Evolutionary conservation across 2,797 vertebrate genomes (phyloP), one percentile per base, ranked within the genome.

Genomic region (Ispidina picta): DNA sequence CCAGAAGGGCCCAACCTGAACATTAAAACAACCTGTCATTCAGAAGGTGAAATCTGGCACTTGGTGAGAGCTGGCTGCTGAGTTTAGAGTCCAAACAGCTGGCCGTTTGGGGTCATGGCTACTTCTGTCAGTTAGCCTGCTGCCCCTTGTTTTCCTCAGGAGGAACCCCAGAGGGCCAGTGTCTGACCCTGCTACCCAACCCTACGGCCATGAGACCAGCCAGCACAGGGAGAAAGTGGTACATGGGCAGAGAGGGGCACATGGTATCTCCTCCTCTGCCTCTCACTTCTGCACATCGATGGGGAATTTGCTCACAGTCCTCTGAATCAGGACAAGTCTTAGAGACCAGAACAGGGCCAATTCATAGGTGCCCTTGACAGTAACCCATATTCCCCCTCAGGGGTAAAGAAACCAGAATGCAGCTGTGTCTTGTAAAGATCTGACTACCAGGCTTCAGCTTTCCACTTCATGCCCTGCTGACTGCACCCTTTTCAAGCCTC

Each of bases 291-390:
- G 18, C 1, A 4, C 64, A 12, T 71, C 85, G 0, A 1, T 33
- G 37, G 73, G 35, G 75, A 96, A 81, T 89, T 90, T 75, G 21
- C 46, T 90, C 6, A 46, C 9, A 1, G 73, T 95, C 35, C 60
- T 93, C 66, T 71, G 77, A 97, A 95, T 88, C 58, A 93, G 94
- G 84, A 69, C 95, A 88, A 91, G 89, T 77, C 49, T 58, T 69
- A 58, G 68, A 86, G 83, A 84, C 21, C 76, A 80, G 83, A 94
- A 95, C 71, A 88, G 86, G 82, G 86, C 76, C 92, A 87, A 86
- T 73, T 71, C 77, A 46, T 64, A 89, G 74, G 52, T 93, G 95
- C 64, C 92, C 91, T 94, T 96, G 90, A 71, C 35, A 10, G 46
- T 93, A 93, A 91, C 87, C 90, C 79, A 93, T 79, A 92, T 95